These are phyloP conservation scores for Drosophila paracracens DNA, from an alignment of 2,888 invertebrate species.

Conservation along the genomic window DNA sequence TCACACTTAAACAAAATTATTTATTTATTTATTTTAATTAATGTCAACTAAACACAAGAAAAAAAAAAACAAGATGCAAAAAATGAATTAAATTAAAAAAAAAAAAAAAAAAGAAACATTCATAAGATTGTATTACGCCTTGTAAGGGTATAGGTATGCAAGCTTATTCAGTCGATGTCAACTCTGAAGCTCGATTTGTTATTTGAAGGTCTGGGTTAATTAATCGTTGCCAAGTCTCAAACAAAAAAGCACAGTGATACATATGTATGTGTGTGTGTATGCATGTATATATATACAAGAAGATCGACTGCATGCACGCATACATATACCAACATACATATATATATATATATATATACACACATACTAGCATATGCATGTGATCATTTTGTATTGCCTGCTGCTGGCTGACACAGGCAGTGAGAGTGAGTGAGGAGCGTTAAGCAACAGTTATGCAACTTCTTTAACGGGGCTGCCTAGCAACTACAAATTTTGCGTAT, in stretches of 20 bases:
- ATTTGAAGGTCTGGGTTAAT: slow-evolving; percentile 75
- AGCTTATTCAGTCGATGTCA: slow-evolving; percentile 11
- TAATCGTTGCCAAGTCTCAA: slow-evolving; percentile 54
- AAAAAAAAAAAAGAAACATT: background rate
- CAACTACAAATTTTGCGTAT: background rate
- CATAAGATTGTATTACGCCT: background rate
- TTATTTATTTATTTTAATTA: background rate
- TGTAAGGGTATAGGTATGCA: background rate
- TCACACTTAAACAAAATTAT: background rate
- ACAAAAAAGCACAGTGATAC: background rate
- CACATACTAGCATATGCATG: background rate
- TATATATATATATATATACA: background rate
- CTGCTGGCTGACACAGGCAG: background rate
- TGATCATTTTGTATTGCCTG: background rate
- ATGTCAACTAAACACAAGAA: background rate
- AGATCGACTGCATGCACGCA: slow-evolving; percentile 1
- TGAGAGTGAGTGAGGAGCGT: background rate
- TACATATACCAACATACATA: background rate
- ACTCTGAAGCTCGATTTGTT: slow-evolving; percentile 51
- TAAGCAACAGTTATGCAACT: slow-evolving; percentile 52
- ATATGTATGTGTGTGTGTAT: slow-evolving; percentile 10
- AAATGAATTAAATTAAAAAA: background rate
- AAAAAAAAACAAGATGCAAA: background rate
- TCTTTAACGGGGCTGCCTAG: slow-evolving; percentile 1
- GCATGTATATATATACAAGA: slow-evolving; percentile 1